These are phyloP conservation scores for Rhinella marina DNA, from an alignment of 2,797 vertebrate genomes.

Conservation along the genomic window DNA sequence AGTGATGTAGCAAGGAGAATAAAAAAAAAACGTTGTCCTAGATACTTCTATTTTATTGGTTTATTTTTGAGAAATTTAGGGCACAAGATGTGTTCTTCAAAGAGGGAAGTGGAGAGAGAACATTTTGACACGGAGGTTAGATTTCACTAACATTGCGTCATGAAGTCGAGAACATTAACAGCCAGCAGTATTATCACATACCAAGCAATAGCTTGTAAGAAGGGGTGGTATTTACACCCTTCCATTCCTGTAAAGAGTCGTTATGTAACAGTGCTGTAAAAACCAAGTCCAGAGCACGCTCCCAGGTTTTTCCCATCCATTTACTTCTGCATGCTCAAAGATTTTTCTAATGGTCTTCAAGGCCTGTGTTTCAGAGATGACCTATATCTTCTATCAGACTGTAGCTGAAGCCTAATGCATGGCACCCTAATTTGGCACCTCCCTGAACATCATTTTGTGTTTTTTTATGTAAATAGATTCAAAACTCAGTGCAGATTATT, in stretches of 20 bases:
- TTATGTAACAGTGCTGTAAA: conserved; percentile 5
- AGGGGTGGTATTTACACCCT: neutral
- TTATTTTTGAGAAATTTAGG: neutral
- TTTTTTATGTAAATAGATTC: too few relatives aligned
- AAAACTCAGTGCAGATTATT: too few relatives aligned
- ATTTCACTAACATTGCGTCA: conserved; percentile 41
- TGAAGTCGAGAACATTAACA: neutral
- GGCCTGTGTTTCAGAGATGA: too few relatives aligned
- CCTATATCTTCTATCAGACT: too few relatives aligned
- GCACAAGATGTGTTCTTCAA: neutral
- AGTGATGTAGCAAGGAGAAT: neutral
- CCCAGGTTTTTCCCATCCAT: neutral
- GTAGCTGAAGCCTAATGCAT: too few relatives aligned
- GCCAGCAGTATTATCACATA: neutral
- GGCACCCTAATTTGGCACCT: too few relatives aligned
- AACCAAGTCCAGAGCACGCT: neutral
- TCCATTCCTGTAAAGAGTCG: neutral
- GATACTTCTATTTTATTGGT: neutral
- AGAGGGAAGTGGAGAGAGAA: conserved; percentile 29
- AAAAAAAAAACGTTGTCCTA: neutral
- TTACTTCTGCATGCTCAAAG: neutral
- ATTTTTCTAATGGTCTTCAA: too few relatives aligned
- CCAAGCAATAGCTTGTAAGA: neutral
- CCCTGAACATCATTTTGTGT: too few relatives aligned
- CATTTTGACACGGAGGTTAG: neutral